Conservation (phyloP, 2,113 vertebrate genomes). For the Centropristis striata region DNA sequence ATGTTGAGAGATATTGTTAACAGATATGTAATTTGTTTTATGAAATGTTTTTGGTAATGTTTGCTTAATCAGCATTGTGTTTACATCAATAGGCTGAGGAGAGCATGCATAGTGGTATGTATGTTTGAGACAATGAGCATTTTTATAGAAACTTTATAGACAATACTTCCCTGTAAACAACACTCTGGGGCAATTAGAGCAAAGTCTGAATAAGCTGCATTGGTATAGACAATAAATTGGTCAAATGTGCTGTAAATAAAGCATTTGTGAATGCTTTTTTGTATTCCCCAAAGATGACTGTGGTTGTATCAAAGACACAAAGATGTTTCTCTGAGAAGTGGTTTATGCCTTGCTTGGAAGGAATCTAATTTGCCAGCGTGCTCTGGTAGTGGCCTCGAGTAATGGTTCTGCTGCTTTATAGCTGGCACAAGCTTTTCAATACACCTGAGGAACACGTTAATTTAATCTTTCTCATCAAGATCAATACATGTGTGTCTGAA, state of each 20-base stretch:
- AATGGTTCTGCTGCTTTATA: slow-evolving; percentile 65
- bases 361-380: slow-evolving; percentile 66
- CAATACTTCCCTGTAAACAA: slow-evolving; percentile 43
- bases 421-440: slow-evolving; percentile 67
- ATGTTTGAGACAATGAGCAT: not conserved
- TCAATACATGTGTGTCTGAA: slow-evolving; percentile 77
- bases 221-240: slow-evolving; percentile 39
- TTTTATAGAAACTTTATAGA: slow-evolving; percentile 24
- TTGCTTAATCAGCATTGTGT: slow-evolving; percentile 14
- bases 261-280: slow-evolving; percentile 7
- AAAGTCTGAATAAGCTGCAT: slow-evolving; percentile 12
- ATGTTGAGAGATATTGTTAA: slow-evolving; percentile 10
- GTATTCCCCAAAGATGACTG: slow-evolving; percentile 10
- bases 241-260: slow-evolving; percentile 47
- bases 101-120: not conserved
- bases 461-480: slow-evolving; percentile 75
- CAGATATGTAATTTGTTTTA: slow-evolving; percentile 15
- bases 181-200: slow-evolving; percentile 24
- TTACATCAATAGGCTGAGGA: not conserved
- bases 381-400: slow-evolving; percentile 50
- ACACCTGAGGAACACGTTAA: slow-evolving; percentile 77
- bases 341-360: slow-evolving; percentile 43
- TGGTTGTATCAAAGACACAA: slow-evolving; percentile 37
- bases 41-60: not conserved
- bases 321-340: slow-evolving; percentile 28